Evolutionary conservation across 53 echinoderm and acorn worm species (phyloP), one percentile per base, ranked within the genome.

Genomic region (Paelopatides confundens): DNA sequence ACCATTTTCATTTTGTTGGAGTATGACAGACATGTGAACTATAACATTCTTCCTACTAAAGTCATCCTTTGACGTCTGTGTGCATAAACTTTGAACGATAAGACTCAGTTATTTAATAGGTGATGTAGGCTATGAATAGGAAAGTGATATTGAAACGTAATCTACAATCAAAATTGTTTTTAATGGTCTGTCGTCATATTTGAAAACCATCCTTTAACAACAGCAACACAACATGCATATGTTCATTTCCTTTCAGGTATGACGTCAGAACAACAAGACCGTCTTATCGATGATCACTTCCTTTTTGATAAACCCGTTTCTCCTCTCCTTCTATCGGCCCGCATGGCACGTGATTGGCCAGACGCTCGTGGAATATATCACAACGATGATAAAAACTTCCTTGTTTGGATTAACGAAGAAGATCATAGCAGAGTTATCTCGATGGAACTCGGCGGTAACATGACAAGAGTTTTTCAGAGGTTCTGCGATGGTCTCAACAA

Each of bases 281-380:
- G 89, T 37, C 89, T 96, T 31, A 96, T 96, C 77, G 95, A 87
- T 46, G 97, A 96, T 52, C 95, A 96, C 69, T 96, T 96, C 90
- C 90, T 96, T 2, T 96, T 96, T 84, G 97, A 96, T 76, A 96
- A 96, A 51, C 97, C 97, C 2, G 97, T 96, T 15, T 96, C 97
- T 31, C 97, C 95, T 29, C 92, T 95, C 15, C 92, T 96, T 11
- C 36, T 86, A 23, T 89, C 93, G 23, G 85, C 97, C 35, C 90
- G 90, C 71, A 96, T 96, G 97, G 97, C 95, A 18, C 93, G 97
- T 30, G 97, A 97, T 69, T 97, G 97, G 97, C 97, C 97, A 11
- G 87, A 97, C 21, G 97, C 87, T 4, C 85, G 97, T 43, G 97
- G 97, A 18, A 96, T 96, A 77, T 96, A 86, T 82, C 97, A 96